phyloP scores from a whole-genome alignment of 2,888 invertebrate species.

The Metallyticus violacea region DNA sequence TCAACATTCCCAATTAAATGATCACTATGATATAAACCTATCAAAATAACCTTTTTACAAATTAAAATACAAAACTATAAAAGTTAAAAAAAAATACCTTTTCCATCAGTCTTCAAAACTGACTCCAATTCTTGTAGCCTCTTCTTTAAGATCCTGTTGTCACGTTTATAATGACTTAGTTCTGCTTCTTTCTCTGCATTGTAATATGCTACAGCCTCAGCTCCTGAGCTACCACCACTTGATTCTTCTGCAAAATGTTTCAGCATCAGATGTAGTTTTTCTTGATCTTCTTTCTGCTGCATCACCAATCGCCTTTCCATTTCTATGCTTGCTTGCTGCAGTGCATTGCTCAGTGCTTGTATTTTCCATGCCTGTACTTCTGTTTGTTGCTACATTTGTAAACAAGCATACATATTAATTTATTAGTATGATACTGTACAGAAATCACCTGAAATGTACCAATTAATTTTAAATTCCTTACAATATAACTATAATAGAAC shows the following conservation, averaged over 20 bases:
- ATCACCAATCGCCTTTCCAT: constrained; percentile 59
- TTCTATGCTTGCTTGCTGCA: constrained; percentile 63
- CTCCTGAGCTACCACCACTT: constrained; percentile 44
- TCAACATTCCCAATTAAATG: too few relatives aligned
- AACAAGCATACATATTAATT: not conserved
- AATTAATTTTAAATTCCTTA: too few relatives aligned
- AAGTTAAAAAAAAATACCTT: constrained; percentile 21
- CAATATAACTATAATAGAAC: too few relatives aligned
- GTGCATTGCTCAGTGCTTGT: constrained; percentile 62
- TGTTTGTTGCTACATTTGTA: constrained; percentile 60
- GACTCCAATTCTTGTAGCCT: constrained; percentile 44
- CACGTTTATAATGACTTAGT: constrained; percentile 38
- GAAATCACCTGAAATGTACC: too few relatives aligned
- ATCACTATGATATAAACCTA: too few relatives aligned
- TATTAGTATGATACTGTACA: too few relatives aligned
- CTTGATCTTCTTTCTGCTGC: constrained; percentile 62
- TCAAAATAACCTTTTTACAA: not conserved
- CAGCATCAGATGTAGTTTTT: constrained; percentile 60
- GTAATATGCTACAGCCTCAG: constrained; percentile 38
- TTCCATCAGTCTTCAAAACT: constrained; percentile 37
- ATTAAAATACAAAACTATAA: not conserved
- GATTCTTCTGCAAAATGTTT: constrained; percentile 59
- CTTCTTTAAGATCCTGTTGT: constrained; percentile 43
- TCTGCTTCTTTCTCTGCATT: constrained; percentile 14
- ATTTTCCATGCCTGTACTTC: constrained; percentile 70